Percentiles rank a stretch among this genome's conserved stretches.
Conservation (phyloP, 2,113 vertebrate genomes). For the Pseudorhombus dupliciocellatus region DNA sequence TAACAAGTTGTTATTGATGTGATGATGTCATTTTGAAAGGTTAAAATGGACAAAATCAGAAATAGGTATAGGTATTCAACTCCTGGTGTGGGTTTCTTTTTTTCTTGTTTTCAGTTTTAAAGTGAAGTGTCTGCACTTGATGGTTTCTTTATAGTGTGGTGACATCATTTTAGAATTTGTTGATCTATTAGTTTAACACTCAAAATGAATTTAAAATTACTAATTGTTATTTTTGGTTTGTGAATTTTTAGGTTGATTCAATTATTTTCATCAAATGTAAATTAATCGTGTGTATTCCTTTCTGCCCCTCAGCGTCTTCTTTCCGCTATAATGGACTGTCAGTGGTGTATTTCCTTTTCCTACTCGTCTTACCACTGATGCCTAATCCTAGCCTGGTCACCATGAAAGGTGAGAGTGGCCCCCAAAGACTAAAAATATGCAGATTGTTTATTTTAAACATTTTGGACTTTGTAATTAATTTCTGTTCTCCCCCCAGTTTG, state of each 20-base stretch:
- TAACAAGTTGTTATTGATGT: no score
- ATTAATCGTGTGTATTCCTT: neutral
- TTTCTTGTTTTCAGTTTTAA: neutral
- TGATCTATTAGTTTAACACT: no score
- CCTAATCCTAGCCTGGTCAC: slow-evolving; percentile 66
- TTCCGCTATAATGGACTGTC: slow-evolving; percentile 79
- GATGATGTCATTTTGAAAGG: neutral
- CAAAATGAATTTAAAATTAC: no score
- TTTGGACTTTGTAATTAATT: neutral
- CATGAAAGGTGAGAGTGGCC: slow-evolving; percentile 65
- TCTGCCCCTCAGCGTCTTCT: slow-evolving; percentile 66
- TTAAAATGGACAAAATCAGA: no score
- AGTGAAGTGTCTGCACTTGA: neutral
- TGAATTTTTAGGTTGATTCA: neutral
- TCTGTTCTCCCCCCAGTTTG: neutral
- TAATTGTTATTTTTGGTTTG: no score
- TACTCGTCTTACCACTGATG: slow-evolving; percentile 73
- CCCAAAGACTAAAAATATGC: neutral
- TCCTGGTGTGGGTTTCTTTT: neutral
- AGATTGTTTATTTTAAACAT: neutral
- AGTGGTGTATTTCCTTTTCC: slow-evolving; percentile 73
- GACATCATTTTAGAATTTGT: no score
- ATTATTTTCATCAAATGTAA: neutral
- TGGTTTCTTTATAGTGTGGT: no score
- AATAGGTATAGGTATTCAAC: no score